Evolutionary conservation across 2,797 vertebrate genomes (phyloP).

Genomic region (Coregonus sp.): DNA sequence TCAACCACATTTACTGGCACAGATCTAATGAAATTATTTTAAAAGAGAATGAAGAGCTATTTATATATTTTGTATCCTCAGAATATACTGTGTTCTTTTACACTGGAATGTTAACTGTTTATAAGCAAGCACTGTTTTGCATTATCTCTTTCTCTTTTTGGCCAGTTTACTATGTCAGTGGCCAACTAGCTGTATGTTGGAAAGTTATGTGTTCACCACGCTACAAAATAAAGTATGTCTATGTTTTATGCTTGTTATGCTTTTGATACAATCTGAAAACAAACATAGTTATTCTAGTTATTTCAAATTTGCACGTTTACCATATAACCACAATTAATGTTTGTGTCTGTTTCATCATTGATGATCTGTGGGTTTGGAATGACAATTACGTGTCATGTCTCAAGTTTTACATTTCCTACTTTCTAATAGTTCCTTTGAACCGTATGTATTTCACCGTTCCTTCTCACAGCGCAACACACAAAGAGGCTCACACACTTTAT

Average conservation of each 20-base stretch:
- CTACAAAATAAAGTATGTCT: conserved; percentile 5
- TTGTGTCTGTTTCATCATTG: not conserved
- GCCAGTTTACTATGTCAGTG: not conserved
- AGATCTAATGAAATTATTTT: not conserved
- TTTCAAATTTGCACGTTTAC: not conserved
- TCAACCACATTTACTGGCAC: not conserved
- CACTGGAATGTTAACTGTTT: not conserved
- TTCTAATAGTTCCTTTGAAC: not conserved
- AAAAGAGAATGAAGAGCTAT: not conserved
- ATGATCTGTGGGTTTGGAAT: not conserved
- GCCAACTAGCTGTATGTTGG: not conserved
- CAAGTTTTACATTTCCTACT: not conserved
- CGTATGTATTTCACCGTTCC: not conserved
- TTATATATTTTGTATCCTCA: not conserved
- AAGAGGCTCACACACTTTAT: not conserved
- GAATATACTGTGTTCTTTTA: not conserved
- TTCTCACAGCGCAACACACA: not conserved
- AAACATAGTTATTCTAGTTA: not conserved
- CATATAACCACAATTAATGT: no score
- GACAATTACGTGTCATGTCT: not conserved
- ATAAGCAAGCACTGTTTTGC: not conserved
- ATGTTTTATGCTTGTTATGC: conserved; percentile 8
- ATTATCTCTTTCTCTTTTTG: not conserved
- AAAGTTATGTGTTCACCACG: not conserved
- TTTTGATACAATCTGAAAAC: conserved; percentile 18